Evolutionary conservation across 2,888 invertebrate genomes (phyloP).

Genomic region (Diploptera punctata): DNA sequence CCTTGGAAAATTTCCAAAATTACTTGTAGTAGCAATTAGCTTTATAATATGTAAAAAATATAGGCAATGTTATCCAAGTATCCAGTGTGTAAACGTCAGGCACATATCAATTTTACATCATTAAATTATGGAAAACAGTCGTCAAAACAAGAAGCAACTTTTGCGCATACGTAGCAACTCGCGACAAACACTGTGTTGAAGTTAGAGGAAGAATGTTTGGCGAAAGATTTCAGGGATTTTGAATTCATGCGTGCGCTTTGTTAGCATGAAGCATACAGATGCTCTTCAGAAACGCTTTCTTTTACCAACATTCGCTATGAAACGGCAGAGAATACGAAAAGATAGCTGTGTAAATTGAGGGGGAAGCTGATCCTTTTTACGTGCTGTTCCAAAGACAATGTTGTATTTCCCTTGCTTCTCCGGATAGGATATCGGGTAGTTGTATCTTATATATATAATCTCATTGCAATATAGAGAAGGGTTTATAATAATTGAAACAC

Average conservation of each 20-base stretch:
- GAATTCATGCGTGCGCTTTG: neutral
- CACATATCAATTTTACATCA: neutral
- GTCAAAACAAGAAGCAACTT: neutral
- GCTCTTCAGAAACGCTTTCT: neutral
- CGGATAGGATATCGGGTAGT: neutral
- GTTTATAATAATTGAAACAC: too few species aligned
- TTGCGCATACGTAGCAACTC: neutral
- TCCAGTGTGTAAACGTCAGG: too few species aligned
- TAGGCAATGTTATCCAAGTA: too few species aligned
- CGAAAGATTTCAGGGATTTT: slow-evolving; percentile 16
- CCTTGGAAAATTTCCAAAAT: too few species aligned
- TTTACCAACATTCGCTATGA: slow-evolving; percentile 15
- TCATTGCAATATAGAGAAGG: too few species aligned
- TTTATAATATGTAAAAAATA: too few species aligned
- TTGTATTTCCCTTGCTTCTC: slow-evolving; percentile 24
- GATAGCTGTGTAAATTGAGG: slow-evolving; percentile 33
- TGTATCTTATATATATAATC: too few species aligned
- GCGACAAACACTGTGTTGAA: neutral
- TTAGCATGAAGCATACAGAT: neutral
- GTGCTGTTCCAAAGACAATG: slow-evolving; percentile 23
- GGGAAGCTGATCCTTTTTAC: slow-evolving; percentile 36
- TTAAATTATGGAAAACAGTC: neutral
- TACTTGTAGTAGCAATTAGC: too few species aligned
- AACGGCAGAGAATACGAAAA: slow-evolving; percentile 28
- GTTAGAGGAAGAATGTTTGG: neutral